Conservation (phyloP, 53 echinoderm and acorn worm species). For the Crossaster papposus region DNA sequence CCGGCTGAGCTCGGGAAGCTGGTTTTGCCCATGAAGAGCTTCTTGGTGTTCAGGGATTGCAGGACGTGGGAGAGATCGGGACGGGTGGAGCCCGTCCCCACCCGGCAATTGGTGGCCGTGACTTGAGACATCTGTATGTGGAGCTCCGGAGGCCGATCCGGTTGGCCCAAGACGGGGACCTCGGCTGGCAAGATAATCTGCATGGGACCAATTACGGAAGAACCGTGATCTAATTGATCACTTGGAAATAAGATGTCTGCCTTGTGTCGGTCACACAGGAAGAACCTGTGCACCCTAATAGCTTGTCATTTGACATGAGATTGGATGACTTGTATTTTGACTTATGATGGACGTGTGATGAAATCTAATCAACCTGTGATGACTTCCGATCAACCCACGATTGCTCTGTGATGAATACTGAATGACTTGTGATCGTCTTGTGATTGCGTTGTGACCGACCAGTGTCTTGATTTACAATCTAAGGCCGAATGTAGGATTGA, state of each 20-base stretch:
- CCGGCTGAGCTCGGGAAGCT: constrained; percentile 60
- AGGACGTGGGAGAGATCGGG: constrained; percentile 83
- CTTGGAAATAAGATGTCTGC: neutral
- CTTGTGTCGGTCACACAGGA: neutral
- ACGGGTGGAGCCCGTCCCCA: constrained; percentile 79
- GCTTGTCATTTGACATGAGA: neutral
- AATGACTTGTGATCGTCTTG: too few species aligned
- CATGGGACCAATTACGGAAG: neutral
- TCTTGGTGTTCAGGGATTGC: constrained; percentile 77
- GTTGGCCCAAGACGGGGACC: constrained; percentile 74
- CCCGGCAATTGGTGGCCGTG: constrained; percentile 91
- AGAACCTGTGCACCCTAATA: neutral
- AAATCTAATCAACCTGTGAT: too few species aligned
- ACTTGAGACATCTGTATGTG: constrained; percentile 87
- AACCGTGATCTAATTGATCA: too few species aligned
- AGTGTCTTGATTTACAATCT: too few species aligned
- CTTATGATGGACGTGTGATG: too few species aligned
- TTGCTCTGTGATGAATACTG: too few species aligned
- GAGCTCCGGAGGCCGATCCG: constrained; percentile 90
- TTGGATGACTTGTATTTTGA: neutral
- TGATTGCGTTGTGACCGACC: too few species aligned
- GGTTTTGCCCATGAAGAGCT: constrained; percentile 53
- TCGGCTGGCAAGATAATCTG: constrained; percentile 76
- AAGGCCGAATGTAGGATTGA: too few species aligned
- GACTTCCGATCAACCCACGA: neutral